phyloP scores from a whole-genome alignment of 1,140 invertebrate species.

The Anadara kagoshimensis region DNA sequence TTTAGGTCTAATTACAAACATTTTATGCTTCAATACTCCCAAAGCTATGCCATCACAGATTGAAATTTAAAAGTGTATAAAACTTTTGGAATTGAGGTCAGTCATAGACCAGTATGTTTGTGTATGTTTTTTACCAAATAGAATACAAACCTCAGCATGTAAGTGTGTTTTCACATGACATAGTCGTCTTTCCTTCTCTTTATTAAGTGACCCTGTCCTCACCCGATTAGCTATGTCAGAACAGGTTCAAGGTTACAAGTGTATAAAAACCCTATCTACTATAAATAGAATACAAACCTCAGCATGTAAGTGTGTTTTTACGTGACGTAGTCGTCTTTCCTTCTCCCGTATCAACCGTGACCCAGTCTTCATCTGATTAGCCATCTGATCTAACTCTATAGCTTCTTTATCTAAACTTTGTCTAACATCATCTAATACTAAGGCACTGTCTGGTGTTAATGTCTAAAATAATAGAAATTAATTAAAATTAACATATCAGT shows the following conservation, averaged over 20 bases:
- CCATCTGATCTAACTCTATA: constrained; percentile 60
- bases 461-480: too few relatives aligned
- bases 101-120: too few relatives aligned
- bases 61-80: too few relatives aligned
- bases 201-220: constrained; percentile 60
- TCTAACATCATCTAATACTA: constrained; percentile 63
- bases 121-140: too few relatives aligned
- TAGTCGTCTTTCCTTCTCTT: constrained; percentile 67
- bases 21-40: too few relatives aligned
- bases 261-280: too few relatives aligned
- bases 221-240: constrained; percentile 63
- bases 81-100: too few relatives aligned
- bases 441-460: constrained; percentile 13
- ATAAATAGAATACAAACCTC: constrained; percentile 53
- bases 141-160: constrained; percentile 42
- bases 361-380: constrained; percentile 62
- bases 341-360: constrained; percentile 64
- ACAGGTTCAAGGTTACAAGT: too few relatives aligned
- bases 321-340: constrained; percentile 60
- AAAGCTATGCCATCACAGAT: too few relatives aligned
- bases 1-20: too few relatives aligned
- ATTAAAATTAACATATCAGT: too few relatives aligned
- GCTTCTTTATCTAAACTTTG: constrained; percentile 63
- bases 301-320: constrained; percentile 41
- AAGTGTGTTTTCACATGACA: constrained; percentile 50